Evolutionary conservation across 2,888 invertebrate species (phyloP).

Genomic region (Nebria salina): DNA sequence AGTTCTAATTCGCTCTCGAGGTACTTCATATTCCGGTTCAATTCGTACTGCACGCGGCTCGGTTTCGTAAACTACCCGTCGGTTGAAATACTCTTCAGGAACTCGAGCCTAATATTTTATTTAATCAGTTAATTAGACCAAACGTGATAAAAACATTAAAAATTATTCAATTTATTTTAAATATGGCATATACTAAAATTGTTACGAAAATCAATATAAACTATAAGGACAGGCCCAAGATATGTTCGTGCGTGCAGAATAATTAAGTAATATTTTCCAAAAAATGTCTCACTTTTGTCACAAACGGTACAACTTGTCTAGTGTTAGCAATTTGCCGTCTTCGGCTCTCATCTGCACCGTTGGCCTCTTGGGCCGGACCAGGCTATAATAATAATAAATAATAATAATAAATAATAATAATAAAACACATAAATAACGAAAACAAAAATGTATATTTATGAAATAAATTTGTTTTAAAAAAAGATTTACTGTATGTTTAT

Average conservation of each 20-base stretch:
- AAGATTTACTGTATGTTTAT: not conserved
- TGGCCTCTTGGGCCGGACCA: slow-evolving; percentile 31
- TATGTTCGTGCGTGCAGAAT: slow-evolving; percentile 3
- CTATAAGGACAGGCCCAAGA: not conserved
- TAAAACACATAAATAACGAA: not conserved
- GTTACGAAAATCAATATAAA: not conserved
- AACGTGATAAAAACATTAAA: not conserved
- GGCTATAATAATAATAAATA: slow-evolving; percentile 29
- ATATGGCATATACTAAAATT: not conserved
- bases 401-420: not conserved
- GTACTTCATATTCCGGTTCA: slow-evolving; percentile 60
- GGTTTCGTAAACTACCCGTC: slow-evolving; percentile 61
- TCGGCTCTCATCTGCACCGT: slow-evolving; percentile 32
- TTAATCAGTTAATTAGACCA: slow-evolving; percentile 5
- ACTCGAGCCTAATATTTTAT: slow-evolving; percentile 23
- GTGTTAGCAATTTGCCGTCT: slow-evolving; percentile 36
- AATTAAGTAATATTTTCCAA: not conserved
- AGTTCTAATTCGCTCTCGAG: slow-evolving; percentile 60
- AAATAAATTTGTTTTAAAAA: not conserved
- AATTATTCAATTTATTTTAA: not conserved
- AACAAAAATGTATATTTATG: not conserved
- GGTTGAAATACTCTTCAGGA: slow-evolving; percentile 57
- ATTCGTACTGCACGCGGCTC: slow-evolving; percentile 58
- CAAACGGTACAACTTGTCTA: slow-evolving; percentile 34
- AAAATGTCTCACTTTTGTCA: slow-evolving; percentile 38